Conservation (phyloP, 2,113 vertebrate species). For the Sinocyclocheilus grahami region DNA sequence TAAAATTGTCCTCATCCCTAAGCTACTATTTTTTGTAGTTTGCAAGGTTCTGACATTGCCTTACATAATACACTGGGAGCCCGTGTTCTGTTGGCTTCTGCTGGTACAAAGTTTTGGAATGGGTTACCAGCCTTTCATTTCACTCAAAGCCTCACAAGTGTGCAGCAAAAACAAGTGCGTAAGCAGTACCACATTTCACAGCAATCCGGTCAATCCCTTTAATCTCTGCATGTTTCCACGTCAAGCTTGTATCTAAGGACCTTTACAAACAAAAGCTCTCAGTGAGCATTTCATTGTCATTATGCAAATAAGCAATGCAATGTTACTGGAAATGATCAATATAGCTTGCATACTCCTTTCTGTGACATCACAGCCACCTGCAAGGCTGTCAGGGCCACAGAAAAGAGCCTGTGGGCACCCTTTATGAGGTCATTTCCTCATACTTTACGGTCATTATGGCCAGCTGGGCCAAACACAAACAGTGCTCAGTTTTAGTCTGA, state of each 20-base stretch:
- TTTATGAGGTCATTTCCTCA: not conserved
- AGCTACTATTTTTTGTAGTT: not conserved
- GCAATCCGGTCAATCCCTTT: not conserved
- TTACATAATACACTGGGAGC: slow-evolving; percentile 3
- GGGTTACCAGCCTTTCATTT: not conserved
- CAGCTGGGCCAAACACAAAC: slow-evolving; percentile 6
- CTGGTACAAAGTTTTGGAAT: not conserved
- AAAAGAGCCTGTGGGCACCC: slow-evolving; percentile 13
- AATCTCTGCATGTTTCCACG: not conserved
- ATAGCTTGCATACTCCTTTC: not conserved
- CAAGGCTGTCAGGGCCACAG: slow-evolving; percentile 24
- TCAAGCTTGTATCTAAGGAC: not conserved
- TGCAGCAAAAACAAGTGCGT: slow-evolving; percentile 14
- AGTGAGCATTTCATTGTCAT: not conserved
- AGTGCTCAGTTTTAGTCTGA: slow-evolving; percentile 10
- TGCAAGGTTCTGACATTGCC: not conserved
- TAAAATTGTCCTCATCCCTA: not conserved
- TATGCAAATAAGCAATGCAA: not conserved
- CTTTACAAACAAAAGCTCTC: slow-evolving; percentile 4
- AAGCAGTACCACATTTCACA: slow-evolving; percentile 5
- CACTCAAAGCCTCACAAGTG: not conserved
- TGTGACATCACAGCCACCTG: not conserved
- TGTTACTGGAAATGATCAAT: slow-evolving; percentile 45
- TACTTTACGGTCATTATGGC: not conserved
- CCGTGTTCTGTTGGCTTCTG: not conserved